Evolutionary conservation across 2,888 invertebrate genomes (phyloP), one percentile per base, ranked within the genome.

Genomic region (Pyrrhosoma nymphula): DNA sequence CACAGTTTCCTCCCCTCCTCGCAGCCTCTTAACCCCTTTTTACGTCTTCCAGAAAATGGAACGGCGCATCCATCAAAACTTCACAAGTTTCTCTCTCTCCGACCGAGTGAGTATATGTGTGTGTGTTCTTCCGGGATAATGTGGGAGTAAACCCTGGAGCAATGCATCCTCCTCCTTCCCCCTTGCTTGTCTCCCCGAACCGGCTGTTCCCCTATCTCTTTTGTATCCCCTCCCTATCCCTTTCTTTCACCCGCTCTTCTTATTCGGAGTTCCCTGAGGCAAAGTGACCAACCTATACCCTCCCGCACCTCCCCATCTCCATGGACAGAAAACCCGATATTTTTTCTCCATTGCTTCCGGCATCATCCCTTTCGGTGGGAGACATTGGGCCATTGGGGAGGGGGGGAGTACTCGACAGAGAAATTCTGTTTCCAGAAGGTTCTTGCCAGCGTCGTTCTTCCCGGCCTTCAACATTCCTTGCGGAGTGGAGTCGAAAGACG

Each of bases 61-160:
- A 47, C 56, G 56, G n/a, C 89, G 55, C 47, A 89, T 89, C 89
- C 47, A 89, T 89, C 89, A 89, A 55, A 89, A 89, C 89, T 89
- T 89, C 89, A 56, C 55, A 89, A 89, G 89, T 89, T 89, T 89
- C 56, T 55, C 47, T 47, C 47, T 47, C 47, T 55, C 47, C 55
- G 60, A 60, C 26, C 18, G n/a, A 55, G 89, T 16, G 47, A 47
- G 47, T 47, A 8, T 47, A 35, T 82, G 82, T 47, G 47, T 47
- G 82, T 82, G 82, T 20, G 2, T 16, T 20, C 35, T 30, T 35
- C 30, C 14, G 82, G 14, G 82, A 14, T 35, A 26, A 26, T 82
- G 89, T 55, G 89, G 47, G 89, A n/a, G 55, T 26, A 12, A 47
- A 55, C n/a, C n/a, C 23, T n/a, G 89, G 55, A 89, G 89, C 89